These are phyloP conservation scores for Chymomyza procnemis DNA, from an alignment of 2,888 invertebrate species.

Conservation along the genomic window DNA sequence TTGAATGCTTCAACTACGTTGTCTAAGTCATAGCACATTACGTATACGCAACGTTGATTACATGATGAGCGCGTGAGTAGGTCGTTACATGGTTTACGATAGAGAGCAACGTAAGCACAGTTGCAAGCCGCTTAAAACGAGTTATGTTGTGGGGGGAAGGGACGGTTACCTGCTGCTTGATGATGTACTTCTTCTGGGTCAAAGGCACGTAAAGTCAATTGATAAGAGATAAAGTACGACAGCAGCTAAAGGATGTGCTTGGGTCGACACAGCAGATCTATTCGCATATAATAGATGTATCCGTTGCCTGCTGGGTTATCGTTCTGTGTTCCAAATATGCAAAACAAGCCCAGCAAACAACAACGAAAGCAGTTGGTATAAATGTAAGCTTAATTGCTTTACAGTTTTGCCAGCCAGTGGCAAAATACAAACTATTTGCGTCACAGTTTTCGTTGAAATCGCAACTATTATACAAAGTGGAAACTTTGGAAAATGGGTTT, in stretches of 20 bases:
- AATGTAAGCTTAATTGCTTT: neutral
- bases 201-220: constrained; percentile 42
- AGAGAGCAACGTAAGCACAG: neutral
- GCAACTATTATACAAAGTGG: neutral
- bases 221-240: constrained; percentile 40
- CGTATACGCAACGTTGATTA: constrained; percentile 58
- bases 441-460: constrained; percentile 29
- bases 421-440: constrained; percentile 46
- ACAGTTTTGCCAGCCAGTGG: constrained; percentile 43
- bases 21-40: constrained; percentile 32
- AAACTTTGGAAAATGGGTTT: neutral
- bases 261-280: neutral
- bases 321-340: neutral
- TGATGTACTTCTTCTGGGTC: constrained; percentile 41
- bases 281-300: neutral
- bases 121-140: neutral
- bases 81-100: constrained; percentile 44
- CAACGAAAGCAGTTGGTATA: neutral
- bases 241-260: neutral
- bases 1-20: constrained; percentile 7
- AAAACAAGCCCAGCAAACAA: neutral
- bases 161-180: neutral
- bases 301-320: neutral
- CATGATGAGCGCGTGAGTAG: constrained; percentile 56
- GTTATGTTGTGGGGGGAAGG: too few species aligned